Percentiles rank a stretch among this genome's conserved stretches.
phyloP scores from a whole-genome alignment of 2,797 vertebrate species.

The Trachops cirrhosus region DNA sequence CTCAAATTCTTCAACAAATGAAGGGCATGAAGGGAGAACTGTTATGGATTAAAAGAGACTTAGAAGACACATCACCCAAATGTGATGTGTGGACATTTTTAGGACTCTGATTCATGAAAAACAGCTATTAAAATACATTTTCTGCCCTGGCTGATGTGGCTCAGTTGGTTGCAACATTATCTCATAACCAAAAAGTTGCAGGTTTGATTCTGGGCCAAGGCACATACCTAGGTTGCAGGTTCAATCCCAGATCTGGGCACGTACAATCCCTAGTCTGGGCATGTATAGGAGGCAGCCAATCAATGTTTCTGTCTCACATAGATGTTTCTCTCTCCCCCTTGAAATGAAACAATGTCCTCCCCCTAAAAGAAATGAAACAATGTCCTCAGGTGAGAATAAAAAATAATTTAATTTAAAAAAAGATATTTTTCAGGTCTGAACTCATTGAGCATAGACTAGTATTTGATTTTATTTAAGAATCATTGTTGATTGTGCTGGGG shows the following conservation, averaged over 20 bases:
- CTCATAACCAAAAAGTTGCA: neutral
- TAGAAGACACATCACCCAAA: neutral
- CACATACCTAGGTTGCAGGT: neutral
- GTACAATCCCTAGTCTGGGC: neutral
- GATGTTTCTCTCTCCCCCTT: neutral
- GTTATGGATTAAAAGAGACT: neutral
- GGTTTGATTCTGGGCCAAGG: neutral
- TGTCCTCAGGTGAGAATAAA: neutral
- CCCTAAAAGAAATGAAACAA: neutral
- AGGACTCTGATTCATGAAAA: neutral
- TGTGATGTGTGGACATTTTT: neutral
- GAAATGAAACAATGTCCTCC: neutral
- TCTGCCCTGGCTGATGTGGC: neutral
- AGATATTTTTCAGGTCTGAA: neutral
- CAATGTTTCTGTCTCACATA: neutral
- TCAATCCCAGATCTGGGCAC: neutral
- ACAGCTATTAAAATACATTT: neutral
- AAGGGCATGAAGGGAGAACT: neutral
- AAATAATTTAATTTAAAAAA: neutral
- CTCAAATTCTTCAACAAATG: neutral
- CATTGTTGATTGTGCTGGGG: neutral
- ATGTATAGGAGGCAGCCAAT: neutral
- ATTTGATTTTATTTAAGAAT: neutral
- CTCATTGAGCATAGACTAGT: neutral
- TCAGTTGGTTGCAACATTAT: neutral